Evolutionary conservation across 1,140 invertebrate genomes (phyloP).

Genomic region (Solenopsis invicta): DNA sequence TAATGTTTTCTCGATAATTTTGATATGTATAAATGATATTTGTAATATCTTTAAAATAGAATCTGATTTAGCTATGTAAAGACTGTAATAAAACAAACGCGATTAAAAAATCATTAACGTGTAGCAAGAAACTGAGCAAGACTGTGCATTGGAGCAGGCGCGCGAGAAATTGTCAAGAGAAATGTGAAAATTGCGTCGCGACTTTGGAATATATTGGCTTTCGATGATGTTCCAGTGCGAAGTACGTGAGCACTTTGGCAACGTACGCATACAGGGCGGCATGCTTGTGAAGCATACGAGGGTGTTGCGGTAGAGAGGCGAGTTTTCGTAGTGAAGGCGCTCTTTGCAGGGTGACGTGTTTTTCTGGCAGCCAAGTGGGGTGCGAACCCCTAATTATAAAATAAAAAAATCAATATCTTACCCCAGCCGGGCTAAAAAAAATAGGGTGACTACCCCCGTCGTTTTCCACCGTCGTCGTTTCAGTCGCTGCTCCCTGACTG

Average conservation of each 20-base stretch:
- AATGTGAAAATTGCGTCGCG: not conserved
- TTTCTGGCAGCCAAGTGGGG: slow-evolving; percentile 83
- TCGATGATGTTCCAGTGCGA: not conserved
- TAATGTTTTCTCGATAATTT: not conserved
- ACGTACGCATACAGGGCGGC: slow-evolving; percentile 14
- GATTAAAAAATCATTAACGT: slow-evolving; percentile 15
- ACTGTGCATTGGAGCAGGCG: not conserved
- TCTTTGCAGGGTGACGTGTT: slow-evolving; percentile 82
- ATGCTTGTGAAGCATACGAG: slow-evolving; percentile 16
- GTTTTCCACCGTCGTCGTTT: slow-evolving; percentile 71
- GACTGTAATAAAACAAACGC: not conserved
- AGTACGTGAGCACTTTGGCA: slow-evolving; percentile 3
- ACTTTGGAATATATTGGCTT: slow-evolving; percentile 5
- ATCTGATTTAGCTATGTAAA: not conserved
- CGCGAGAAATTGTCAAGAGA: not conserved
- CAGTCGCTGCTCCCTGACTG: slow-evolving; percentile 77
- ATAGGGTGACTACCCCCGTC: slow-evolving; percentile 84
- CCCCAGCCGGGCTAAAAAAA: slow-evolving; percentile 83
- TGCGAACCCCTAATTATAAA: slow-evolving; percentile 87
- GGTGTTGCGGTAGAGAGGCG: slow-evolving; percentile 1
- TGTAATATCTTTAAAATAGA: not conserved
- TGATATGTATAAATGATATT: not conserved
- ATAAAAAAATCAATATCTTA: slow-evolving; percentile 88
- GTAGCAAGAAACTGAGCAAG: not conserved
- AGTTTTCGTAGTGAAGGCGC: not conserved